phyloP scores from a whole-genome alignment of 1,140 invertebrate genomes.

The Saccostrea echinata region DNA sequence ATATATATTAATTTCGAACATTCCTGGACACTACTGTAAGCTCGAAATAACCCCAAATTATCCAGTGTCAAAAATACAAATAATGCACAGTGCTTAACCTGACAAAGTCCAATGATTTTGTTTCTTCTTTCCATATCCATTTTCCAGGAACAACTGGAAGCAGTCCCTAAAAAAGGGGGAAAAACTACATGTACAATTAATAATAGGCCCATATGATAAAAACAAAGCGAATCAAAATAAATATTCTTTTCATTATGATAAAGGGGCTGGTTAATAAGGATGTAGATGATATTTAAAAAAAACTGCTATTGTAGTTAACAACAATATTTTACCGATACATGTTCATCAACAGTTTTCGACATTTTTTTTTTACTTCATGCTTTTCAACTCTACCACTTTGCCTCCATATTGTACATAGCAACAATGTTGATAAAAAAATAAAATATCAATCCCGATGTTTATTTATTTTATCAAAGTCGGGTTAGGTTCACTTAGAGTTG shows the following conservation, averaged over 20 bases:
- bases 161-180: background rate
- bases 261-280: too few relatives aligned
- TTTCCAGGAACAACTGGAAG: conserved; percentile 51
- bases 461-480: background rate
- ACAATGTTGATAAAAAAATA: background rate
- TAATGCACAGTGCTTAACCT: conserved; percentile 54
- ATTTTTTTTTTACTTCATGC: background rate
- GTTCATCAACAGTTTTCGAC: background rate
- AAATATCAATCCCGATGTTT: conserved; percentile 10
- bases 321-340: background rate
- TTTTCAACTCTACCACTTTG: background rate
- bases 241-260: too few relatives aligned
- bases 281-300: too few relatives aligned
- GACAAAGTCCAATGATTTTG: conserved; percentile 64
- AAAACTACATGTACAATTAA: too few relatives aligned
- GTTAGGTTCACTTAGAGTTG: background rate
- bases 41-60: too few relatives aligned
- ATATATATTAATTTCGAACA: too few relatives aligned
- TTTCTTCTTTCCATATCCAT: conserved; percentile 71
- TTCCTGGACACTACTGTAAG: too few relatives aligned
- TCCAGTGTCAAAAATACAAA: too few relatives aligned
- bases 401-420: conserved; percentile 28
- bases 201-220: too few relatives aligned
- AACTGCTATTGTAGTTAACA: too few relatives aligned
- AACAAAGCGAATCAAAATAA: too few relatives aligned